These are phyloP conservation scores for Tachina fera DNA, from an alignment of 2,888 invertebrate species.

Conservation along the genomic window DNA sequence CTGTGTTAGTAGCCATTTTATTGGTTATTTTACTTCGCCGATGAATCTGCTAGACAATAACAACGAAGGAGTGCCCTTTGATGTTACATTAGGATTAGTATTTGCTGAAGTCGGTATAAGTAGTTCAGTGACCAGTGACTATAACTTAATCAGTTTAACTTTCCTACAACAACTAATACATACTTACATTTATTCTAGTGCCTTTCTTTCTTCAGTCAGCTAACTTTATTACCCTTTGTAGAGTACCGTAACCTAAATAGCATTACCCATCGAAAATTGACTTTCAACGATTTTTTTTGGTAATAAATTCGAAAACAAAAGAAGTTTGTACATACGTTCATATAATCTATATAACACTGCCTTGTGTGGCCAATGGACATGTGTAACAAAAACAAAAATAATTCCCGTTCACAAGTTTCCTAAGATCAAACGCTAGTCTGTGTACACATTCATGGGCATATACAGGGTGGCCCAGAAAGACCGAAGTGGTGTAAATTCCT, in stretches of 20 bases:
- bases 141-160: no score
- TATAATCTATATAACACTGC: constrained; percentile 16
- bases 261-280: background rate
- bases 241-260: background rate
- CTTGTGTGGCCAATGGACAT: constrained; percentile 43
- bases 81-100: no score
- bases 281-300: constrained; percentile 14
- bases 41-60: no score
- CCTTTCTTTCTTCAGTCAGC: background rate
- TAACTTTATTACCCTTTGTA: background rate
- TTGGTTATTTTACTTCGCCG: no score
- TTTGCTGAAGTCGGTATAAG: no score
- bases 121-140: no score
- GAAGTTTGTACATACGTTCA: background rate
- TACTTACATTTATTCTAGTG: no score
- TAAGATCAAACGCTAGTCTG: background rate
- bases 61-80: no score
- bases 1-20: no score
- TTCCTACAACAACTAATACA: no score
- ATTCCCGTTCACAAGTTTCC: constrained; percentile 35
- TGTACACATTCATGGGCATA: background rate
- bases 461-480: no score
- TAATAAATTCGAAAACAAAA: constrained; percentile 18
- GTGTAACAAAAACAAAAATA: constrained; percentile 45
- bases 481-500: no score